Percentiles rank a stretch among this genome's conserved stretches.
Conservation (phyloP, 2,113 vertebrate species). For the Tupaia tana region DNA sequence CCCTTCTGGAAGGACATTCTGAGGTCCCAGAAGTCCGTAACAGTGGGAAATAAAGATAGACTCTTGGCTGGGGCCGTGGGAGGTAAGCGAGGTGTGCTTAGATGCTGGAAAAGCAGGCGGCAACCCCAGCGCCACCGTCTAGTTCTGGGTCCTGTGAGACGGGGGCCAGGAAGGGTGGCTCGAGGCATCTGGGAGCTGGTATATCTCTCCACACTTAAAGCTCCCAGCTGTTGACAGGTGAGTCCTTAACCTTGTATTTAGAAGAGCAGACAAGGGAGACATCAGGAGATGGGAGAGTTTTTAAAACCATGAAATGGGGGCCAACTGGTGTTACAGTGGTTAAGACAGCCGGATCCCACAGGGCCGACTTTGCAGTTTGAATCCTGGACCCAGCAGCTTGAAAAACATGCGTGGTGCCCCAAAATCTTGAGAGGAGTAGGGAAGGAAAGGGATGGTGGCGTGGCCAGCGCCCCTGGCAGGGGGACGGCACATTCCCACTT, state of each 20-base stretch:
- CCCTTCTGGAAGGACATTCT: background rate
- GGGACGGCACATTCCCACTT: too few species aligned
- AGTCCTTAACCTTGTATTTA: background rate
- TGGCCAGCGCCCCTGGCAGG: too few species aligned
- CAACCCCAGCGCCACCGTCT: rapidly evolving
- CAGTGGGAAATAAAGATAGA: rapidly evolving
- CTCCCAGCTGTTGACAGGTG: too few species aligned
- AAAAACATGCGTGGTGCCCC: too few species aligned
- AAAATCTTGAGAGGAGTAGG: too few species aligned
- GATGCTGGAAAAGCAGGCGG: rapidly evolving
- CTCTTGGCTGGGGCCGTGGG: background rate
- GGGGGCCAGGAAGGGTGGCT: background rate
- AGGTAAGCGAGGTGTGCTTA: rapidly evolving
- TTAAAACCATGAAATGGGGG: too few species aligned
- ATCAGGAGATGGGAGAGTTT: background rate
- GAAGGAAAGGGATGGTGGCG: too few species aligned
- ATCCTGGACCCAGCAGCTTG: too few species aligned
- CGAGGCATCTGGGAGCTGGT: background rate
- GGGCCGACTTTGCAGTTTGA: too few species aligned
- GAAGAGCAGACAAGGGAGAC: background rate
- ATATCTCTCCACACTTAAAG: background rate
- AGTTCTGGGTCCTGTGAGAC: background rate
- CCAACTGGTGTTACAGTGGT: too few species aligned
- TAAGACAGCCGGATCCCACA: too few species aligned
- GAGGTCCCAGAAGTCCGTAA: background rate